These are phyloP conservation scores for Macrobrachium nipponense DNA, from an alignment of 1,140 invertebrate species.

Conservation along the genomic window DNA sequence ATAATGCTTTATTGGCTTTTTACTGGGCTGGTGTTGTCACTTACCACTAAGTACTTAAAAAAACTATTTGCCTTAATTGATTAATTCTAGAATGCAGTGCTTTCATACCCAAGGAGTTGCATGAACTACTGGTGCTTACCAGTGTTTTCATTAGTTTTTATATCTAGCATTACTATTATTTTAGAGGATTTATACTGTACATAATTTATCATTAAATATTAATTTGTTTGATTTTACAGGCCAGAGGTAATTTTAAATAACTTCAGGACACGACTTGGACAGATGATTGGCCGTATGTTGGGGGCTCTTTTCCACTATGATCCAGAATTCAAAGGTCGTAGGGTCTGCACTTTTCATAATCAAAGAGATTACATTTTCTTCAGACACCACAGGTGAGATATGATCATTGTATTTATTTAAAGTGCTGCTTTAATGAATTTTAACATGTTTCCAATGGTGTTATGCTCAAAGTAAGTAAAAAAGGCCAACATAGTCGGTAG, in stretches of 20 bases:
- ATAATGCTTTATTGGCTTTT: no score
- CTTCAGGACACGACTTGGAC: constrained; percentile 93
- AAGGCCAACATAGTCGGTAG: neutral
- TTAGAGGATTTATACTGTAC: neutral
- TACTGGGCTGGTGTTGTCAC: no score
- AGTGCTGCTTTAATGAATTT: neutral
- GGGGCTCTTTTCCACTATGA: constrained; percentile 97
- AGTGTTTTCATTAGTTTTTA: neutral
- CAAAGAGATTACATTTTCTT: constrained; percentile 99
- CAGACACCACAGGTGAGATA: constrained; percentile 89
- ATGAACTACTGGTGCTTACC: no score
- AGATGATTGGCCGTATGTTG: constrained; percentile 90
- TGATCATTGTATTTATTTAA: neutral
- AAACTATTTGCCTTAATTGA: no score
- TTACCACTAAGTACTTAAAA: no score
- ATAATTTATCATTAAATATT: neutral
- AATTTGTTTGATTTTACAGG: constrained; percentile 77
- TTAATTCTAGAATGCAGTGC: no score
- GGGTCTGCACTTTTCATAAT: constrained; percentile 98
- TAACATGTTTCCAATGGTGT: neutral
- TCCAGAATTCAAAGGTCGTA: constrained; percentile 91
- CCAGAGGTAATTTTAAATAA: constrained; percentile 98
- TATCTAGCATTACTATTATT: neutral
- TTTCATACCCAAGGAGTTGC: no score
- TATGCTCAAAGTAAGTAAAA: neutral